Base-by-base conservation (phyloP, 2,888 invertebrate species). In the Xestoiulus laeticollis region DNA sequence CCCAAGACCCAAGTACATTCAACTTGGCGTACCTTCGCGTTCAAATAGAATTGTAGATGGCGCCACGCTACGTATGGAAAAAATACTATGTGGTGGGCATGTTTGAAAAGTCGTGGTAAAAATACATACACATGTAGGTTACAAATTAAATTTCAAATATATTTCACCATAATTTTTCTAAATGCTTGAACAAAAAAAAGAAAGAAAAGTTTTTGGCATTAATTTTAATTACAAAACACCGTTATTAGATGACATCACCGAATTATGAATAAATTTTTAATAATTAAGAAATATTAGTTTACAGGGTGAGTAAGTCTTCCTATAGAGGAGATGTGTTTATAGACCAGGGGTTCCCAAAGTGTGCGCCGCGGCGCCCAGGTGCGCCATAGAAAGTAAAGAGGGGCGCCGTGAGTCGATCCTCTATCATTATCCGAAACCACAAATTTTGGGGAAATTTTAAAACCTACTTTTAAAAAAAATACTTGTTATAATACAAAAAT, bases 21-120 rank as follows among this genome's bases (percentile, higher is more conserved):
- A 68, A 68, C 68, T 68, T 68, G 68, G 68, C 68, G 68, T 68
- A 22, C 68, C 68, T 10, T 68, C 68, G 68, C 68, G 68, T 26
- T 68, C 8, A 68, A 68, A 68, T 68, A 26, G 68, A 26, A 68
- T 26, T 68, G 68, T 68, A 68, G 26, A n/a, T 68, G 68, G 68
- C 68, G 68, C 68, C 68, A 68, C 68, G 5, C 68, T 26, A 68
- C 68, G 68, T 6, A 68, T 26, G 68, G 22, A 6, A 68, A n/a
- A 59, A n/a, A n/a, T n/a, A n/a, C n/a, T n/a, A n/a, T n/a, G n/a
- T n/a, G n/a, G 19, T 59, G 59, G 19, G 59, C 22, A 26, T 10
- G 26, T 68, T 26, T 68, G n/a, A 68, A 68, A 68, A 68, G 68
- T 22, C 6, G n/a, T 26, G 8, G 68, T 8, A 26, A 68, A 68